phyloP scores from a whole-genome alignment of 2,797 vertebrate species.

The Emys orbicularis region DNA sequence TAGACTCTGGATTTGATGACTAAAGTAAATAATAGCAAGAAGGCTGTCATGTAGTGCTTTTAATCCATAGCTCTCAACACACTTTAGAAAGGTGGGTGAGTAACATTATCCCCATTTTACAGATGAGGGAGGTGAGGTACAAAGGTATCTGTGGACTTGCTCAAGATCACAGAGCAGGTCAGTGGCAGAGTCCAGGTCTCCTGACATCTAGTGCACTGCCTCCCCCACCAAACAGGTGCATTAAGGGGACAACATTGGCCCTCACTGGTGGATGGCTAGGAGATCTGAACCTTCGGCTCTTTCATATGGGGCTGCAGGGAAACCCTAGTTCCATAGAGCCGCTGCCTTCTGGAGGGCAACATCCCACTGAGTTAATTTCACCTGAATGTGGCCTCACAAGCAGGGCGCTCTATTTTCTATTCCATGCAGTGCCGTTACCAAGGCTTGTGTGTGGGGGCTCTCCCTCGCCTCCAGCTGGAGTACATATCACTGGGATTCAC shows the following conservation, averaged over 20 bases:
- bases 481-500: background rate
- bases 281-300: background rate
- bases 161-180: background rate
- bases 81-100: background rate
- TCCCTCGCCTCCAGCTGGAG: background rate
- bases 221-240: rapidly evolving
- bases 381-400: background rate
- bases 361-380: rapidly evolving
- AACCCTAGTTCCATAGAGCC: background rate
- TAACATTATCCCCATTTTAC: rapidly evolving
- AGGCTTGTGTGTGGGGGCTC: background rate
- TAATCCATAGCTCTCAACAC: background rate
- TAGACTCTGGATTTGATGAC: background rate
- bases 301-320: rapidly evolving
- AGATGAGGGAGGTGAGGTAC: rapidly evolving
- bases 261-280: background rate
- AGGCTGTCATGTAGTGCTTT: background rate
- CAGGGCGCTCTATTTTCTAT: background rate
- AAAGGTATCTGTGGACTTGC: background rate
- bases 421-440: background rate
- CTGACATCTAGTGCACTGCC: background rate
- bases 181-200: background rate
- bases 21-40: background rate
- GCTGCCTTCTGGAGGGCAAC: background rate
- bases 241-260: rapidly evolving